Evolutionary conservation across 2,888 invertebrate genomes (phyloP), one percentile per base, ranked within the genome.

Genomic region (Latrodectus elegans): DNA sequence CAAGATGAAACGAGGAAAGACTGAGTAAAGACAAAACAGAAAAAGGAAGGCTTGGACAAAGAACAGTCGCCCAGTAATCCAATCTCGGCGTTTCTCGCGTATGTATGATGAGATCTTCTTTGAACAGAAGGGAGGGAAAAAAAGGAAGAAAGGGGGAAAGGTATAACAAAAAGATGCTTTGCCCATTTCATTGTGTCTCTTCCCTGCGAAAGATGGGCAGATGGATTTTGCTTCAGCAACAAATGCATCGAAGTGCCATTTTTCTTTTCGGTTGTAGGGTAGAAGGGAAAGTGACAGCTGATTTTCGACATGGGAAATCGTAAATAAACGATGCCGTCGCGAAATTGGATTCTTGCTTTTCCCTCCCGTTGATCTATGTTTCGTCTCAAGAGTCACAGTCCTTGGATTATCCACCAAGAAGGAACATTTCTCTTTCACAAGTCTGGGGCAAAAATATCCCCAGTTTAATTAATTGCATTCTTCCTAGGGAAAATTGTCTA

Each of bases 221-320:
- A 67, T 26, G 74, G 80, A 76, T 76, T 76, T 60, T 76, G 65
- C 76, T 26, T 64, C 55, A 65, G 76, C 67, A 75, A 80, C 82
- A 75, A 82, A 75, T 70, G 85, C 85, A 71, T 51, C 52, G 49
- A n/a, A 70, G 49, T 68, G 15, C 78, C 72, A 65, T 85, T 79
- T 68, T 78, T 85, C 68, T 80, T 73, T 67, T 68, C 49, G 51
- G 55, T 75, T 85, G 75, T 85, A 53, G 74, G 60, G 70, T 15
- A 17, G 78, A 85, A 84, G 68, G 70, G 75, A 80, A 85, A 85
- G 79, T 85, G 85, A 85, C 85, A 85, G 85, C 85, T 85, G 85
- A 85, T 85, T 85, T 85, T 79, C 85, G 85, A 85, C 85, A 70
- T 71, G 80, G 85, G 85, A 79, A 85, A 85, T 85, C 74, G 74